These are phyloP conservation scores for Chroicocephalus ridibundus DNA, from an alignment of 2,113 vertebrate species.

Conservation along the genomic window DNA sequence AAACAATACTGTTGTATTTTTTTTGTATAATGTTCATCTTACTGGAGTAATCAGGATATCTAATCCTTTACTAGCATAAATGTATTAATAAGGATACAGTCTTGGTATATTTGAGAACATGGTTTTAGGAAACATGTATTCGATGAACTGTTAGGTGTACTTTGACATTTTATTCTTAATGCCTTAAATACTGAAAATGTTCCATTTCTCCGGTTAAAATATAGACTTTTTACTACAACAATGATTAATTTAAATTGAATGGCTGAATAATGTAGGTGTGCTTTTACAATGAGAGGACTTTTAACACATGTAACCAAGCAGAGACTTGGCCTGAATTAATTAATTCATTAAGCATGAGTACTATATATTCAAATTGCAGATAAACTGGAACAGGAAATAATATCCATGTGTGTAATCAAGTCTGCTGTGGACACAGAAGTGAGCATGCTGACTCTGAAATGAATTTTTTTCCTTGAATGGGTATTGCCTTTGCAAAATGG, in stretches of 20 bases:
- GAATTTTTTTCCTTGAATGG: background rate
- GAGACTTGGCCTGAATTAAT: constrained; percentile 53
- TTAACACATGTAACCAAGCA: constrained; percentile 42
- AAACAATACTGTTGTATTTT: constrained; percentile 56
- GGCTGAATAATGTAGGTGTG: constrained; percentile 12
- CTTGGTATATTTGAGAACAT: constrained; percentile 1
- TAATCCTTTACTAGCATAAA: constrained; percentile 25
- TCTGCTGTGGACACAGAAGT: background rate
- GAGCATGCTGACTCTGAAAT: background rate
- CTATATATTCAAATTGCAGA: constrained; percentile 58
- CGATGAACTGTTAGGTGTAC: background rate
- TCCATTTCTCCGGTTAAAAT: background rate
- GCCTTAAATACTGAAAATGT: background rate
- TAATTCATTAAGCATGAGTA: constrained; percentile 66
- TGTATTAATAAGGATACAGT: constrained; percentile 46
- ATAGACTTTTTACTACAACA: background rate
- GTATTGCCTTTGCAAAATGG: background rate
- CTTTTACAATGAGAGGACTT: constrained; percentile 12
- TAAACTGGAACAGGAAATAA: constrained; percentile 56
- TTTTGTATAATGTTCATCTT: constrained; percentile 58
- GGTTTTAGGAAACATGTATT: background rate
- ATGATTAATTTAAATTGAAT: constrained; percentile 26
- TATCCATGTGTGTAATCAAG: constrained; percentile 33
- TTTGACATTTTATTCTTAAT: background rate
- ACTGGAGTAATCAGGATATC: constrained; percentile 47